Base-by-base conservation (phyloP, 2,797 vertebrate species). In the Discoglossus pictus region DNA sequence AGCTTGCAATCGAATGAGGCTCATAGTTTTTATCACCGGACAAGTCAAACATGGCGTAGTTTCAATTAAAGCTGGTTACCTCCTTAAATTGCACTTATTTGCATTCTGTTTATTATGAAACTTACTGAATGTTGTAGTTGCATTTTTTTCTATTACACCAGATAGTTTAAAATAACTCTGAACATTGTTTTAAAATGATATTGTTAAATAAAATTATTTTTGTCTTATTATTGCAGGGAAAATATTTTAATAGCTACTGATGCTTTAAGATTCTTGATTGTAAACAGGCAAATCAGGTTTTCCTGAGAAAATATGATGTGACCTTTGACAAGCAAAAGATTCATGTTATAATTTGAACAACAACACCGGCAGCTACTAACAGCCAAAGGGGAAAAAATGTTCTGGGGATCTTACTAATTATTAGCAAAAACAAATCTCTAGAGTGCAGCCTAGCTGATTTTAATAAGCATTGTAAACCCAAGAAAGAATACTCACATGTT, bases 311-410 rank as follows among this genome's bases (percentile, higher is more conserved):
- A 64, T 58, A 53, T 18, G 13, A 17, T 68, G 10, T 52, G 61
- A 71, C 68, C 61, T 71, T 65, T 65, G 68, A 51, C 68, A 59
- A 64, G 35, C 27, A 36, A 27, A 17, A 47, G 54, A 50, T 42
- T 42, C 44, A 36, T 64, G 53, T 39, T 47, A 24, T 71, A 64
- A 71, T 71, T 65, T 71, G 39, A 63, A 56, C 36, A 35, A 59
- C 61, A 71, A 31, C 34, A 11, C 38, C 24, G 23, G 21, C 20
- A 58, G 27, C 53, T 36, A 51, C 18, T 44, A 12, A 65, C 40
- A 20, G 35, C 36, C 53, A 71, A 64, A 64, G 38, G 67, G 38
- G 61, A 52, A 63, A 6, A 48, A 15, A 16, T 1, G 36, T 50
- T 51, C 42, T 10, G 46, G 52, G 60, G 27, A 64, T 59, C 17